phyloP scores from a whole-genome alignment of 1,140 invertebrate genomes.

The Drosophila seguyi region DNA sequence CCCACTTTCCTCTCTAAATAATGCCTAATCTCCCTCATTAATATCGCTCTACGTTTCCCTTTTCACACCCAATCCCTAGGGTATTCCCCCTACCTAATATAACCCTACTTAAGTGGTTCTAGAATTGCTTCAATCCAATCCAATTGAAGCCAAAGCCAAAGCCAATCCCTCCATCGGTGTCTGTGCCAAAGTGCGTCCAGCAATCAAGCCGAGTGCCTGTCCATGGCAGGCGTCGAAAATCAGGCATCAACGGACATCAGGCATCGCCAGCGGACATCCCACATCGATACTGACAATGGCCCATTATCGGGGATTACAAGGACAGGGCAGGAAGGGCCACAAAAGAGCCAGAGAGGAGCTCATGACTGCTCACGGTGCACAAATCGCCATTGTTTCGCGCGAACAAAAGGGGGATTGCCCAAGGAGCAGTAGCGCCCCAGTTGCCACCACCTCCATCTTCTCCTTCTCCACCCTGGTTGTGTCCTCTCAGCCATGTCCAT shows the following conservation, averaged over 20 bases:
- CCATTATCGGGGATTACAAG: conserved; percentile 76
- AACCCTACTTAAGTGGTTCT: conserved; percentile 42
- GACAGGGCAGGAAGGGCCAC: conserved; percentile 28
- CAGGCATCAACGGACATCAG: conserved; percentile 29
- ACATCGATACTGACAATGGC: conserved; percentile 69
- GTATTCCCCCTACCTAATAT: conserved; percentile 30
- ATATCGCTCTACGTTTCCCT: not conserved
- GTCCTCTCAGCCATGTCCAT: conserved; percentile 45
- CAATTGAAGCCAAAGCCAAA: conserved; percentile 44
- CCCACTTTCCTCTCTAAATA: not conserved
- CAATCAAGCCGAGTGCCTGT: conserved; percentile 42
- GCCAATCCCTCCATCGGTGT: conserved; percentile 9
- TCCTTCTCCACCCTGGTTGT: not conserved
- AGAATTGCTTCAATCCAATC: conserved; percentile 59
- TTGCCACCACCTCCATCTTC: not conserved
- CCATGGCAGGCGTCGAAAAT: conserved; percentile 32
- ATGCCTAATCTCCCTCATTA: not conserved
- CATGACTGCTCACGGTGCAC: conserved; percentile 42
- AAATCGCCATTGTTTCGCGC: conserved; percentile 67
- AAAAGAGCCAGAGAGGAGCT: conserved; percentile 20
- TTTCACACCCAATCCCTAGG: conserved; percentile 9
- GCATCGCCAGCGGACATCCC: conserved; percentile 24
- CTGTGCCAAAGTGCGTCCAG: conserved; percentile 49
- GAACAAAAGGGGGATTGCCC: conserved; percentile 41
- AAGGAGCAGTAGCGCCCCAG: conserved; percentile 36